Evolutionary conservation across 2,797 vertebrate genomes (phyloP).

Genomic region (Parauchenoglanis ngamensis): DNA sequence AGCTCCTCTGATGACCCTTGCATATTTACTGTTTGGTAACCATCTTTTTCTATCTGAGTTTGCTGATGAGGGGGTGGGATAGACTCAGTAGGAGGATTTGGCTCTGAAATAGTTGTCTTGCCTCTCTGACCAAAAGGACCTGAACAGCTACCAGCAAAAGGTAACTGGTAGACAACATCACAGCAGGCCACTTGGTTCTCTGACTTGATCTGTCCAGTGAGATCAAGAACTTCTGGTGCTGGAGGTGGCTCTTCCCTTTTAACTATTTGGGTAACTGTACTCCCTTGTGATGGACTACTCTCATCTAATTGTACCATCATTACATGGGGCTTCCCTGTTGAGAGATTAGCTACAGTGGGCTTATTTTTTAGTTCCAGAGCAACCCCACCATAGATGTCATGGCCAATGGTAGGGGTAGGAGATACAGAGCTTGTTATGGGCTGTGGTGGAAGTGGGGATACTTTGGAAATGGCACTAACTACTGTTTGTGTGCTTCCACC

Average conservation of each 20-base stretch:
- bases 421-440: constrained; percentile 63
- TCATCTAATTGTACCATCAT: constrained; percentile 96
- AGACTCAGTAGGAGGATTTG: constrained; percentile 71
- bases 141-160: constrained; percentile 89
- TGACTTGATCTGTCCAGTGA: constrained; percentile 87
- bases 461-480: constrained; percentile 77
- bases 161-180: constrained; percentile 97
- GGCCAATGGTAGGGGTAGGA: constrained; percentile 64
- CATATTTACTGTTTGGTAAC: constrained; percentile 64
- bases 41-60: constrained; percentile 68
- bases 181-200: constrained; percentile 96
- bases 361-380: constrained; percentile 89
- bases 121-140: constrained; percentile 86
- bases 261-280: constrained; percentile 86
- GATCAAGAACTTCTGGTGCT: constrained; percentile 84
- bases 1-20: constrained; percentile 70
- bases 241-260: constrained; percentile 80
- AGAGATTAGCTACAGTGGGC: constrained; percentile 79
- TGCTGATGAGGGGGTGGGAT: constrained; percentile 73
- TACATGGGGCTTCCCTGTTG: constrained; percentile 86
- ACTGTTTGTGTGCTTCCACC: constrained; percentile 71
- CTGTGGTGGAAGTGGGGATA: constrained; percentile 78
- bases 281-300: constrained; percentile 72
- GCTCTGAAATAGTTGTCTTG: constrained; percentile 79
- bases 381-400: constrained; percentile 81